Evolutionary conservation across 2,888 invertebrate species (phyloP).

Genomic region (Abscondita cerata): DNA sequence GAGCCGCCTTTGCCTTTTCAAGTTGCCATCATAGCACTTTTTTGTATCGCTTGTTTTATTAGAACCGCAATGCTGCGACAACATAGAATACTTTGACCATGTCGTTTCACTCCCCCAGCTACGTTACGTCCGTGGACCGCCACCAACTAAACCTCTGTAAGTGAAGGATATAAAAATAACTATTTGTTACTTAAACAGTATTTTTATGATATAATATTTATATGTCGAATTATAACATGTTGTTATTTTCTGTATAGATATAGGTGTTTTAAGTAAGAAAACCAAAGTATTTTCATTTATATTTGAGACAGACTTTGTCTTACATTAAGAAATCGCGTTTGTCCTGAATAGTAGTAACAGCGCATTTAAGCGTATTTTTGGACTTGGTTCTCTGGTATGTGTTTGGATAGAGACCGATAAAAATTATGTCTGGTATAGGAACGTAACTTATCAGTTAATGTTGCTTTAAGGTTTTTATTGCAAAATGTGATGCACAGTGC

Average conservation of each 20-base stretch:
- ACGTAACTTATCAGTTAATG: too few species aligned
- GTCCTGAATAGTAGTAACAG: conserved; percentile 11
- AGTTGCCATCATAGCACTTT: conserved; percentile 73
- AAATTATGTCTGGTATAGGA: too few species aligned
- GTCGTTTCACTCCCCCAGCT: conserved; percentile 80
- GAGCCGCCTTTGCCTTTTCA: conserved; percentile 81
- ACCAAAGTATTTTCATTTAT: conserved; percentile 15
- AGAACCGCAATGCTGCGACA: conserved; percentile 82
- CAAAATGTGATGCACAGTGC: too few species aligned
- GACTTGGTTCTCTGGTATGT: too few species aligned
- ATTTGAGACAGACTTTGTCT: conserved; percentile 22
- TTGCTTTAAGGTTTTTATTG: too few species aligned
- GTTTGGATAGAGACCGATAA: too few species aligned
- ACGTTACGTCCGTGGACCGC: conserved; percentile 82
- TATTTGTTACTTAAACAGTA: conserved; percentile 19
- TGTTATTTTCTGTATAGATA: conserved; percentile 27
- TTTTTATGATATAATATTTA: conserved; percentile 25
- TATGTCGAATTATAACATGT: conserved; percentile 28
- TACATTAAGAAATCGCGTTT: conserved; percentile 30
- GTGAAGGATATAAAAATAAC: neutral
- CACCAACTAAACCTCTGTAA: conserved; percentile 66
- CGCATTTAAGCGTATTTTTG: conserved; percentile 17
- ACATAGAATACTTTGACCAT: conserved; percentile 77
- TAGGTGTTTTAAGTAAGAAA: conserved; percentile 22
- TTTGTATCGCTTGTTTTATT: conserved; percentile 76